Evolutionary conservation across 2,113 vertebrate species (phyloP).

Genomic region (Neoarius graeffei): DNA sequence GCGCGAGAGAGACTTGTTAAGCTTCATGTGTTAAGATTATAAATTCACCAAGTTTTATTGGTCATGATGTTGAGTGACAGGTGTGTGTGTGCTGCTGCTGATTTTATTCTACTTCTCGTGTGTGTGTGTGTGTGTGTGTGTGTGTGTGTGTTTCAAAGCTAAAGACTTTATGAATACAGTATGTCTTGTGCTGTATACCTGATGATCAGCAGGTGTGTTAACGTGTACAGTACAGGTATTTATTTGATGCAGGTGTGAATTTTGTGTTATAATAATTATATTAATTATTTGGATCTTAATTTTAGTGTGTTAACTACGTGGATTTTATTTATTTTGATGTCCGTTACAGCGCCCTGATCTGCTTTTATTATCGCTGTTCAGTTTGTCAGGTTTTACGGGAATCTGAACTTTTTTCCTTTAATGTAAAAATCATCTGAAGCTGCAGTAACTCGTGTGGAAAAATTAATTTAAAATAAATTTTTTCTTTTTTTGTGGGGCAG

Average conservation of each 20-base stretch:
- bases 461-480: too few relatives aligned
- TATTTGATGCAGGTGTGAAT: background rate
- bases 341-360: background rate
- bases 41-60: slow-evolving; percentile 19
- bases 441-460: background rate
- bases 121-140: too few relatives aligned
- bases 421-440: background rate
- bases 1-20: background rate
- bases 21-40: background rate
- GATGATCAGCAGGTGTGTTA: background rate
- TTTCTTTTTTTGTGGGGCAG: too few relatives aligned
- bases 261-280: background rate
- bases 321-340: background rate
- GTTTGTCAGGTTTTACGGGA: background rate
- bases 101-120: background rate
- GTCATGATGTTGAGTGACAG: background rate
- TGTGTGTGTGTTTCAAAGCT: background rate
- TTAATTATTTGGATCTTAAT: background rate
- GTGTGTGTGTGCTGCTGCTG: too few relatives aligned
- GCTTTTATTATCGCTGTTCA: background rate
- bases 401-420: background rate
- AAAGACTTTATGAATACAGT: background rate
- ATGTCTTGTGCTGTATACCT: background rate
- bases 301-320: background rate
- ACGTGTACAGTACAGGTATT: slow-evolving; percentile 9